Percentiles rank a stretch among this genome's conserved stretches.
These are phyloP conservation scores for Diaperis boleti DNA, from an alignment of 2,888 invertebrate genomes.

Conservation along the genomic window DNA sequence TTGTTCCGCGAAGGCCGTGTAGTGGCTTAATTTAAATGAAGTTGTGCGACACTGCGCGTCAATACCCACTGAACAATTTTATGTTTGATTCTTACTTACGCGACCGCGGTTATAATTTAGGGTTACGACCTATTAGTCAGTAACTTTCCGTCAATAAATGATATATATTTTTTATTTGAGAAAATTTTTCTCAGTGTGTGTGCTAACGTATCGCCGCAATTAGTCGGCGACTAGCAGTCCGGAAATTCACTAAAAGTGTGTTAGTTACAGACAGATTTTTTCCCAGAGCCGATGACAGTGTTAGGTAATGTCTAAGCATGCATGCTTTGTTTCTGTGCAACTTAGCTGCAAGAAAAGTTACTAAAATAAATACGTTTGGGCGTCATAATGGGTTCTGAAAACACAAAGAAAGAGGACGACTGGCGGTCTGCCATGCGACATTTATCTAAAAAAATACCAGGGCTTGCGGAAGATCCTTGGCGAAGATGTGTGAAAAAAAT, in stretches of 20 bases:
- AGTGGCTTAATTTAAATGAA: constrained; percentile 12
- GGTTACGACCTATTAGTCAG: constrained; percentile 27
- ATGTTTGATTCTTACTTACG: constrained; percentile 19
- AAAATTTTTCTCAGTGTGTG: constrained; percentile 20
- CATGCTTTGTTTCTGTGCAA: background rate
- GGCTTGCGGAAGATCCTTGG: constrained; percentile 8
- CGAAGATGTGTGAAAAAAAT: background rate
- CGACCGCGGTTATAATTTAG: constrained; percentile 18
- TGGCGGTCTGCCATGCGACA: constrained; percentile 1
- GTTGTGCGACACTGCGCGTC: constrained; percentile 1
- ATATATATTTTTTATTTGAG: constrained; percentile 23
- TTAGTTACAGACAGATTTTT: background rate
- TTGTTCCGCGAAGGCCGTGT: constrained; percentile 28
- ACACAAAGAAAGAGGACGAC: background rate
- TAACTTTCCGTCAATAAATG: constrained; percentile 12
- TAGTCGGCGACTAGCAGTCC: constrained; percentile 23
- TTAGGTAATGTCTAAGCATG: constrained; percentile 20
- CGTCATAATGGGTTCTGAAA: background rate
- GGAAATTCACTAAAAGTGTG: constrained; percentile 11
- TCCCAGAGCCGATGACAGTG: constrained; percentile 29
- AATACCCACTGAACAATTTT: constrained; percentile 17
- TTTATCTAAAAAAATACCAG: constrained; percentile 1
- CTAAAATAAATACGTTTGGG: no score
- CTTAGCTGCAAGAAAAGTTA: no score
- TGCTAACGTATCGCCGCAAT: background rate